Evolutionary conservation across 1,140 invertebrate species (phyloP), one percentile per base, ranked within the genome.

Genomic region (Yoshiicerus persimilis): DNA sequence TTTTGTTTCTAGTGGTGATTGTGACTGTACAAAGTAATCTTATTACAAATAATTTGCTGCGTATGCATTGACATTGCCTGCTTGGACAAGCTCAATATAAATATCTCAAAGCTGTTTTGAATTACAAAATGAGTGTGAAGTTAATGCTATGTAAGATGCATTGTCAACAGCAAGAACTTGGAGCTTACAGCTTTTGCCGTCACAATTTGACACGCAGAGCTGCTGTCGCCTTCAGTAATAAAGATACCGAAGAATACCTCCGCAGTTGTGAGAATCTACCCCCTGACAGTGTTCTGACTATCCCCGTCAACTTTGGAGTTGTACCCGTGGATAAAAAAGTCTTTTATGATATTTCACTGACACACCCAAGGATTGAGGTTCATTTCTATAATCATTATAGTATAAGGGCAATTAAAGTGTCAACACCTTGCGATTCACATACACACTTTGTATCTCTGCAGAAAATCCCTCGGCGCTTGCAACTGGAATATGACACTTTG

Each of bases 281-380:
- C 2, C 27, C 13, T 36, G 86, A 80, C 1, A 87, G 41, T 34
- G 23, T 77, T 9, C 32, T 88, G 20, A 56, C 38, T 38, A 20
- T 88, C 20, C n/a, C 47, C 20, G 11, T 88, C 27, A 80, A 88
- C 41, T 88, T 84, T 30, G 87, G 80, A 0, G 36, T 88, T 1
- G 87, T 88, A 32, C 80, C 87, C 9, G 87, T 88, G 0, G 87
- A 88, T n/a, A 88, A 32, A n/a, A 85, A 84, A n/a, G 30, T 27
- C 0, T 34, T 30, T 11, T n/a, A 80, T 23, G 80, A 88, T 32
- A 64, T 88, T 36, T 38, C 34, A 2, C 6, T 88, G 8, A 32
- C 16, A 6, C 64, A 88, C 30, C 36, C 80, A 10, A 39, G 84
- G n/a, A 11, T 80, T 2, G 30, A 47, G 34, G 87, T 88, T 23